These are phyloP conservation scores for Chelonus formosanus DNA, from an alignment of 2,888 invertebrate genomes.

Conservation along the genomic window DNA sequence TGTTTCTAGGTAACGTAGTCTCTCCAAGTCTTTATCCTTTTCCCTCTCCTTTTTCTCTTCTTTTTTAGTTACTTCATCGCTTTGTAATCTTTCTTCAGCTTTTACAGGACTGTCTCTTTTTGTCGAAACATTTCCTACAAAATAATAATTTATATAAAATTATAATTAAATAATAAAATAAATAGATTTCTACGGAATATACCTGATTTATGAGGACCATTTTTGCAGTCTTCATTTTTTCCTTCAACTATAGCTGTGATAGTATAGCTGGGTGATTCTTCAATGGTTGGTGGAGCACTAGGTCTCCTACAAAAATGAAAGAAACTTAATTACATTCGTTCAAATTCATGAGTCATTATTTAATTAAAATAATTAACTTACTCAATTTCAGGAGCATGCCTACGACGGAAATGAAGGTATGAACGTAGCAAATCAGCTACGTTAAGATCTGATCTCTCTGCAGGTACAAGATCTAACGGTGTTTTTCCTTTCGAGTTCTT, in stretches of 20 bases:
- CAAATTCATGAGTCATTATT: too few relatives aligned
- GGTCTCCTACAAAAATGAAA: constrained; percentile 39
- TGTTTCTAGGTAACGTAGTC: constrained; percentile 73
- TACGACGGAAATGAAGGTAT: constrained; percentile 60
- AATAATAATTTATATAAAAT: background rate
- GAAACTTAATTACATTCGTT: background rate
- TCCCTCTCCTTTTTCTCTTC: constrained; percentile 48
- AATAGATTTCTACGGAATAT: background rate
- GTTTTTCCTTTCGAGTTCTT: constrained; percentile 75
- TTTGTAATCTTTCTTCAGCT: constrained; percentile 41
- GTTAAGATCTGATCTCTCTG: constrained; percentile 63
- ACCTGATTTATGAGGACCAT: constrained; percentile 15
- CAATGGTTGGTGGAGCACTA: constrained; percentile 36
- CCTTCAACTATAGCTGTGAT: constrained; percentile 5
- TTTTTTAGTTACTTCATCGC: constrained; percentile 37
- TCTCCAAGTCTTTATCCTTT: constrained; percentile 58
- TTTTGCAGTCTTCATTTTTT: constrained; percentile 11
- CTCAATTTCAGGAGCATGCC: constrained; percentile 43
- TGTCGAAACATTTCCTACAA: constrained; percentile 31
- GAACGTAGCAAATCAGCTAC: constrained; percentile 68
- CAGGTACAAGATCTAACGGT: constrained; percentile 74
- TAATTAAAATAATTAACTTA: constrained; percentile 28
- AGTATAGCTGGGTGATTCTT: constrained; percentile 30
- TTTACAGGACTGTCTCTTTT: constrained; percentile 36
- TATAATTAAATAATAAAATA: too few relatives aligned